Conservation (phyloP, 2,888 invertebrate species). For the Dryobota labecula region DNA sequence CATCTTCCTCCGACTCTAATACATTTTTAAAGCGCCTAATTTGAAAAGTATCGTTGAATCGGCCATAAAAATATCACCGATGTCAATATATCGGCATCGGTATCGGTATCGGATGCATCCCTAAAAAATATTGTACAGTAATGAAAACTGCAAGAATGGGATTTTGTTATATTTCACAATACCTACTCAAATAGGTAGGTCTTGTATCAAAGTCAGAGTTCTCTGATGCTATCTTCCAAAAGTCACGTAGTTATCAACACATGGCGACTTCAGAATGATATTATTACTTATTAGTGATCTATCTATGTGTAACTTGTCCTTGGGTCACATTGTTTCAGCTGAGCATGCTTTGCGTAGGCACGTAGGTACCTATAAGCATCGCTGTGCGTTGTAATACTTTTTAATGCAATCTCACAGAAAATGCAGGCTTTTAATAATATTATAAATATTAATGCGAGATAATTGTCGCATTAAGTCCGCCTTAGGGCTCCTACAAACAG, state of each 20-base stretch:
- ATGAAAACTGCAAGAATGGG: background rate
- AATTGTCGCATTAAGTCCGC: background rate
- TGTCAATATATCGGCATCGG: too few species aligned
- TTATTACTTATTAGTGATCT: slow-evolving; percentile 19
- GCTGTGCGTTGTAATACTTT: slow-evolving; percentile 23
- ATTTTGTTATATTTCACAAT: background rate
- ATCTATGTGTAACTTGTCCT: slow-evolving; percentile 41
- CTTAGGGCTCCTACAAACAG: too few species aligned
- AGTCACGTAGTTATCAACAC: slow-evolving; percentile 33
- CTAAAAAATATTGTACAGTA: too few species aligned
- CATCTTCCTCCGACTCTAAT: too few species aligned
- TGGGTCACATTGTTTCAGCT: slow-evolving; percentile 60
- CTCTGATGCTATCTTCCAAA: slow-evolving; percentile 5
- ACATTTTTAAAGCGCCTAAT: too few species aligned
- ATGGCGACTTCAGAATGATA: slow-evolving; percentile 6
- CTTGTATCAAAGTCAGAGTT: background rate
- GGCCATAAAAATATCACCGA: too few species aligned
- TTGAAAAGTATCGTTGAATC: too few species aligned
- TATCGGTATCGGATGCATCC: too few species aligned
- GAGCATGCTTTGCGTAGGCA: slow-evolving; percentile 46
- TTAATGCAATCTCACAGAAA: slow-evolving; percentile 3
- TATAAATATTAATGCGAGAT: background rate
- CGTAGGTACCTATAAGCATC: slow-evolving; percentile 13
- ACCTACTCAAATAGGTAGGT: background rate
- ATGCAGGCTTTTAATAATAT: slow-evolving; percentile 1